Conservation (phyloP, 2,888 invertebrate species). For the Macroteleia sp. region DNA sequence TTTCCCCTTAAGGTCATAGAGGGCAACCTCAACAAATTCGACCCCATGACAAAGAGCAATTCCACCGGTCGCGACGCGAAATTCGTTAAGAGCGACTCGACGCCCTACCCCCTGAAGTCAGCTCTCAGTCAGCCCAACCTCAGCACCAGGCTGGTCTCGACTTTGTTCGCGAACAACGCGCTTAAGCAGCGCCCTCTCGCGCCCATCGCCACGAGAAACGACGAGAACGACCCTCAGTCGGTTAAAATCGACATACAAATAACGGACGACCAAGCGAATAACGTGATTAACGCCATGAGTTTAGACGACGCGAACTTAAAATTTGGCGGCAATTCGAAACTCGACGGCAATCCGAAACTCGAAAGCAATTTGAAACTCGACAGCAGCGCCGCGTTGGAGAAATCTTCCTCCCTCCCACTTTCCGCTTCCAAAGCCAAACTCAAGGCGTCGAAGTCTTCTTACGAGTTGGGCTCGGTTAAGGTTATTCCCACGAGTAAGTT, state of each 20-base stretch:
- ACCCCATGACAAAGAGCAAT: slow-evolving; percentile 78
- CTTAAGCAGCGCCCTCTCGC: slow-evolving; percentile 49
- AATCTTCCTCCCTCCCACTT: slow-evolving; percentile 79
- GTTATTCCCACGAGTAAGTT: slow-evolving; percentile 83
- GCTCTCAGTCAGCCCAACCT: slow-evolving; percentile 83
- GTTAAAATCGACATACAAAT: slow-evolving; percentile 82
- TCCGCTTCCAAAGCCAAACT: slow-evolving; percentile 76
- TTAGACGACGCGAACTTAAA: no score
- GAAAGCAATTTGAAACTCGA: slow-evolving; percentile 70
- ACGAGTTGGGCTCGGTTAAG: slow-evolving; percentile 79
- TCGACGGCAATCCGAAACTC: slow-evolving; percentile 69
- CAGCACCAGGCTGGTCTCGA: slow-evolving; percentile 80
- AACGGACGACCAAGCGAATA: slow-evolving; percentile 73
- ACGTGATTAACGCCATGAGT: neutral
- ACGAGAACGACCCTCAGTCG: slow-evolving; percentile 81
- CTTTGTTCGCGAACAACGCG: slow-evolving; percentile 89
- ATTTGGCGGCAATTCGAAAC: slow-evolving; percentile 64
- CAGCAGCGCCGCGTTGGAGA: slow-evolving; percentile 72
- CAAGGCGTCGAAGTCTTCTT: slow-evolving; percentile 80
- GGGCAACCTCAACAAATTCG: slow-evolving; percentile 82
- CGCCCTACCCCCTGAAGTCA: slow-evolving; percentile 81
- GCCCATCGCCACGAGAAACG: slow-evolving; percentile 63
- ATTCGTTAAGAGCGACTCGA: slow-evolving; percentile 79
- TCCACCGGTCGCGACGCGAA: slow-evolving; percentile 78
- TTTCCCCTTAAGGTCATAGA: slow-evolving; percentile 85